Base-by-base conservation (phyloP, 2,888 invertebrate genomes). In the Campaea margaritaria region DNA sequence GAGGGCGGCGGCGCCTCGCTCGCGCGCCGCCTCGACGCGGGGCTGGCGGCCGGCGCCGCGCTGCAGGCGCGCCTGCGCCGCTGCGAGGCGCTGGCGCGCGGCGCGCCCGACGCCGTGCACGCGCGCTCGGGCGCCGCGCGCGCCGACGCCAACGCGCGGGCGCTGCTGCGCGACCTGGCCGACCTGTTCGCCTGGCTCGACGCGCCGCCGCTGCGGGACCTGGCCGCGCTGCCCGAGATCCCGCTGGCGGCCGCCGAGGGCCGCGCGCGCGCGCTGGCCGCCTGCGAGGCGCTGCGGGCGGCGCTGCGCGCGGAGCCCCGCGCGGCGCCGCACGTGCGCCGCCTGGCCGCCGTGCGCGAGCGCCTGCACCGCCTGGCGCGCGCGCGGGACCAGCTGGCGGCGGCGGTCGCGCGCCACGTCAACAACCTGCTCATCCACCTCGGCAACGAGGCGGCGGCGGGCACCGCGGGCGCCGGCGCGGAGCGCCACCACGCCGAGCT, bases 371-470 rank as follows among this genome's bases (percentile, higher is more conserved):
- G 84, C 1, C 76, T 87, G 61, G 65, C 73, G 61, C 83, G 87
- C 67, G 85, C 87, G n/a, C 36, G 56, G 36, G 75, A 74, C 38
- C 67, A 76, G 74, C 68, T 85, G 45, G 96, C 97, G 0, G 94
- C 96, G 56, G 95, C 96, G 44, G 94, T 99, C 53, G 96, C 96
- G 62, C 94, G 98, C 15, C 98, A 99, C 85, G 93, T 99, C 50
- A 98, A 98, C 84, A 99, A 99, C 91, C 93, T 98, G 51, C 98
- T 99, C 73, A 97, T 98, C 76, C 98, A 99, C 89, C 95, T 98
- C 91, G 98, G 95, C 52, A 94, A 94, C 82, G 93, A 91, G 78
- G 91, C 91, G 51, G 83, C 84, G 62, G 62, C 91, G 51, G 83
- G 83, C 61, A 60, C 65, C 69, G 58, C 69, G 67, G 58, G 65